A percentile compares a stretch with the other conserved stretches of the same genome.
These are phyloP conservation scores for Pteria penguin DNA, from an alignment of 2,888 invertebrate species.

Conservation along the genomic window DNA sequence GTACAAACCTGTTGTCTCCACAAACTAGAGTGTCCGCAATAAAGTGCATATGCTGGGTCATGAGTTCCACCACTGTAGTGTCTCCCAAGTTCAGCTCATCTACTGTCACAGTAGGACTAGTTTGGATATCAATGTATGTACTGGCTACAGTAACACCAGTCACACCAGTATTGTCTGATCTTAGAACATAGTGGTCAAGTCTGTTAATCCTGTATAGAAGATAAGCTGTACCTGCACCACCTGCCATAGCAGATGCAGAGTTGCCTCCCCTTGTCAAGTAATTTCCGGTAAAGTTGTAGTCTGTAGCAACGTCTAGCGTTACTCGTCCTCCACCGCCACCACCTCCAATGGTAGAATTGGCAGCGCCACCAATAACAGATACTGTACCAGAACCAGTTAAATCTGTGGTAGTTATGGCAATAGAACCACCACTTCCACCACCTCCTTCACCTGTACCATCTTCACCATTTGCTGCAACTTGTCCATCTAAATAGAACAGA, in stretches of 20 bases:
- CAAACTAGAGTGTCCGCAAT: slow-evolving; percentile 57
- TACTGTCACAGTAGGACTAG: slow-evolving; percentile 19
- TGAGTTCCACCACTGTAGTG: slow-evolving; percentile 45
- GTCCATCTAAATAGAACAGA: slow-evolving; percentile 55
- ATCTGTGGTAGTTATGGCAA: slow-evolving; percentile 32
- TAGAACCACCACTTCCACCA: slow-evolving; percentile 64
- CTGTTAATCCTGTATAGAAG: slow-evolving; percentile 39
- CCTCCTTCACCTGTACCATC: slow-evolving; percentile 50
- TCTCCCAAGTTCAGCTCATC: slow-evolving; percentile 52
- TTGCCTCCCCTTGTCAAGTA: slow-evolving; percentile 57
- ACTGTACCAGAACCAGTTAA: slow-evolving; percentile 55
- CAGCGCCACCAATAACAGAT: slow-evolving; percentile 54
- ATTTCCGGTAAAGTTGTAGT: slow-evolving; percentile 58
- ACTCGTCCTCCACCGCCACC: slow-evolving; percentile 69
- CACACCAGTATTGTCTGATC: slow-evolving; percentile 47
- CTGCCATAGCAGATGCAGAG: slow-evolving; percentile 43
- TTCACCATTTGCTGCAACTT: slow-evolving; percentile 56
- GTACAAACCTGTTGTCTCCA: slow-evolving; percentile 26
- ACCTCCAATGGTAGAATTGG: slow-evolving; percentile 51
- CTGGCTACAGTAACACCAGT: slow-evolving; percentile 43
- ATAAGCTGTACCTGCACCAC: slow-evolving; percentile 64
- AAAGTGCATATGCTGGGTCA: slow-evolving; percentile 47
- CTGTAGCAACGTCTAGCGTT: slow-evolving; percentile 37
- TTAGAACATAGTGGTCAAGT: slow-evolving; percentile 33
- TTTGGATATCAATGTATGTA: slow-evolving; percentile 51